Evolutionary conservation across 2,888 invertebrate species (phyloP).

Genomic region (Icerya purchasi): DNA sequence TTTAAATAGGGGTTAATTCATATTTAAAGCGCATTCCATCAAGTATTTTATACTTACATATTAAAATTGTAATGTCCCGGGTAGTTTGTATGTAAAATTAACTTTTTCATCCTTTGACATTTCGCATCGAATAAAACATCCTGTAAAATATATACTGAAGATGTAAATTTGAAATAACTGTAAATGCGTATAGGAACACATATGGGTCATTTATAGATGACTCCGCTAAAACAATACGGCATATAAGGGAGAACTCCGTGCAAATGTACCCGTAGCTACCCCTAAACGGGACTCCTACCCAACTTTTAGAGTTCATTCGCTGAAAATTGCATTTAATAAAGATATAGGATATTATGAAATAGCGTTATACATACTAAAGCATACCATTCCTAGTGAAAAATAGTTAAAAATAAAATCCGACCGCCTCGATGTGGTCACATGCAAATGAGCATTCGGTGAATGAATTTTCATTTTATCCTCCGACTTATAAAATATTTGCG

Average conservation of each 20-base stretch:
- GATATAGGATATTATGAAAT: too few species aligned
- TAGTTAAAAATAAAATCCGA: slow-evolving; percentile 99
- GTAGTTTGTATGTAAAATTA: slow-evolving; percentile 93
- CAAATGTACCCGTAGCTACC: too few species aligned
- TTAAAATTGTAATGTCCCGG: slow-evolving; percentile 99
- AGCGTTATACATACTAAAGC: too few species aligned
- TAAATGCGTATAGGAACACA: too few species aligned
- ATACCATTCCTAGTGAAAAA: slow-evolving; percentile 81
- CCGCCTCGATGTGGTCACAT: slow-evolving; percentile 44
- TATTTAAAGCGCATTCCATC: not conserved
- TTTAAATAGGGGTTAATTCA: not conserved
- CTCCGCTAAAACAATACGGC: too few species aligned
- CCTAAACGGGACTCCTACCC: too few species aligned
- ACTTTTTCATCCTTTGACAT: slow-evolving; percentile 84
- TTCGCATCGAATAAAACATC: slow-evolving; percentile 92
- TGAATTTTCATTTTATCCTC: slow-evolving; percentile 99
- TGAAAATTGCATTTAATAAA: too few species aligned
- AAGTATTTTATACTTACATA: slow-evolving; percentile 55
- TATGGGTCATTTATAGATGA: too few species aligned
- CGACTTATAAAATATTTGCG: slow-evolving; percentile 82
- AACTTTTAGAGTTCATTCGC: too few species aligned
- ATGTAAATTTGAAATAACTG: not conserved
- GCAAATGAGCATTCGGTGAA: slow-evolving; percentile 59
- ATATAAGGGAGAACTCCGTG: too few species aligned
- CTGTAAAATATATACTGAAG: slow-evolving; percentile 37